Percentiles rank a stretch among this genome's conserved stretches.
Evolutionary conservation across 2,113 vertebrate genomes (phyloP).

Genomic region (Megaptera novaeangliae): DNA sequence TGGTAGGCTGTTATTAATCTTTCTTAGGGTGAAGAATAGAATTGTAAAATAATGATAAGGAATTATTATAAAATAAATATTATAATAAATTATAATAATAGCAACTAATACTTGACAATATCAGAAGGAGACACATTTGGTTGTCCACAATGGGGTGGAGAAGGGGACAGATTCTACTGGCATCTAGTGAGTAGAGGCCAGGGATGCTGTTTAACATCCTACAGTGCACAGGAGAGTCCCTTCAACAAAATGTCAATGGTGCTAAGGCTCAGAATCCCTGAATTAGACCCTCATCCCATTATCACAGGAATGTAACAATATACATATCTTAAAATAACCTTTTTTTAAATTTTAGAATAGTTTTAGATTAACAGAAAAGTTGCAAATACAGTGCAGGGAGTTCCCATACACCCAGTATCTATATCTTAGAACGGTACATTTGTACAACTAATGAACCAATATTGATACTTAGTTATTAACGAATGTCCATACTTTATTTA

Average conservation of each 20-base stretch:
- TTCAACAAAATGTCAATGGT: not conserved
- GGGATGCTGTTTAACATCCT: not conserved
- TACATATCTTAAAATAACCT: not conserved
- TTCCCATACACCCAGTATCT: not conserved
- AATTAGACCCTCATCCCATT: not conserved
- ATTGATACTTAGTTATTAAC: not conserved
- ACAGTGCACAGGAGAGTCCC: accelerated
- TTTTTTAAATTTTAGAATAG: not conserved
- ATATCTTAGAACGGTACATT: not conserved
- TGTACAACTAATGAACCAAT: not conserved
- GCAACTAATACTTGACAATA: not conserved
- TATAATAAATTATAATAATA: not conserved
- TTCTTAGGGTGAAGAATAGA: not conserved
- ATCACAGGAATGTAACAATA: not conserved
- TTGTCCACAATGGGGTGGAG: no score
- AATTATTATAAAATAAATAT: not conserved
- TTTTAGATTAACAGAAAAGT: not conserved
- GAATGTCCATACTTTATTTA: not conserved
- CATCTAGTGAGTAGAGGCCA: not conserved
- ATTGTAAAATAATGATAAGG: not conserved
- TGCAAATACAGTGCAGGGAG: not conserved
- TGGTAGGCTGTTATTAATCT: not conserved
- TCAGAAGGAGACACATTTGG: not conserved
- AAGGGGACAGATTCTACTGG: not conserved
- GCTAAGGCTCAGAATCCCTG: not conserved